Conservation (phyloP, 2,113 vertebrate species). For the Candoia aspera region DNA sequence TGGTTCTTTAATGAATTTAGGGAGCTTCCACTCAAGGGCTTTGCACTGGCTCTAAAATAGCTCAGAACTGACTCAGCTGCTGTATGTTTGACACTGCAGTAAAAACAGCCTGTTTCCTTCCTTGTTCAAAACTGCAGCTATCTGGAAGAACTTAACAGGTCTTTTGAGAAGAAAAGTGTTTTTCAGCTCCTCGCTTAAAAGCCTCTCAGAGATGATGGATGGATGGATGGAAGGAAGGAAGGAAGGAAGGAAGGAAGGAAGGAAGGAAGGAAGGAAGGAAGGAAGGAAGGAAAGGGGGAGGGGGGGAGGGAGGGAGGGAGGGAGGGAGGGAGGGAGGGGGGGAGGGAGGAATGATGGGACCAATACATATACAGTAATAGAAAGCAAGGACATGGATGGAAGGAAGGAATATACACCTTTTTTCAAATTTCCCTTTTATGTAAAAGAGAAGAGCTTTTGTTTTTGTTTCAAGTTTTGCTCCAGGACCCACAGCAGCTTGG, state of each 20-base stretch:
- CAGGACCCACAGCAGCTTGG: not conserved
- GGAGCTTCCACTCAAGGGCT: not conserved
- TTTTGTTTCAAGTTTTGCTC: not conserved
- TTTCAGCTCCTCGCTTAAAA: not conserved
- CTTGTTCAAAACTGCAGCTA: not conserved
- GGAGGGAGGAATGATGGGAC: not conserved
- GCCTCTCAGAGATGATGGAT: not conserved
- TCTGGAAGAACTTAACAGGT: not conserved
- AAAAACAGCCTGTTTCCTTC: not conserved
- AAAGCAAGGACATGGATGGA: not conserved
- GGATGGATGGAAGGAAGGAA: too few species aligned
- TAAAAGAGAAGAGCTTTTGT: too few species aligned
- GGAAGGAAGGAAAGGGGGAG: too few species aligned
- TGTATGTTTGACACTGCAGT: not conserved
- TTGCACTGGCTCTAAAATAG: not conserved
- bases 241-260: too few species aligned
- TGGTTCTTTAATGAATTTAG: not conserved
- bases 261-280: too few species aligned
- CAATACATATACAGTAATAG: not conserved
- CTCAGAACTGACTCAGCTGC: not conserved
- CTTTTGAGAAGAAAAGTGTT: not conserved
- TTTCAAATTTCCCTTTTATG: not conserved
- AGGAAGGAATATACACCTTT: not conserved
- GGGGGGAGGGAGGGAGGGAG: too few species aligned
- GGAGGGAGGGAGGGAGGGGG: too few species aligned